Conservation (phyloP, 92 coral and sea anemone genomes). For the Desmophyllum pertusum region DNA sequence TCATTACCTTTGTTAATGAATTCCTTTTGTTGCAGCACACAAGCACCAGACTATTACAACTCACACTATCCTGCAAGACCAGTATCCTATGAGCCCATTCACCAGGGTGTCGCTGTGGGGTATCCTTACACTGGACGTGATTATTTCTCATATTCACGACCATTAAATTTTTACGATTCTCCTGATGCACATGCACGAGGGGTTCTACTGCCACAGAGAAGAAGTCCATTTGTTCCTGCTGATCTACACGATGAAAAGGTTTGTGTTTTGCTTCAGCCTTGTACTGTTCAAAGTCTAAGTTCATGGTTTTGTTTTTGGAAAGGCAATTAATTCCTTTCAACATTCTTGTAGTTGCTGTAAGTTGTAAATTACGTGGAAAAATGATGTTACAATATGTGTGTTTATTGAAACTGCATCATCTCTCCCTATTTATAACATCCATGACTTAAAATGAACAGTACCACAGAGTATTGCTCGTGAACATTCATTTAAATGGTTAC, state of each 20-base stretch:
- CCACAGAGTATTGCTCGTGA: too few relatives aligned
- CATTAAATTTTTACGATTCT: neutral
- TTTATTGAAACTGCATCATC: too few relatives aligned
- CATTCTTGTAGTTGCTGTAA: too few relatives aligned
- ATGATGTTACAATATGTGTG: too few relatives aligned
- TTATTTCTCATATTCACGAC: neutral
- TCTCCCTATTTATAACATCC: too few relatives aligned
- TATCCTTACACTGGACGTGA: conserved; percentile 22
- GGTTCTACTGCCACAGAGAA: conserved; percentile 40
- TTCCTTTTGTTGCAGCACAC: neutral
- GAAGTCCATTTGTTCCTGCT: conserved; percentile 78
- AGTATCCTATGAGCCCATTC: conserved; percentile 21
- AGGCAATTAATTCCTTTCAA: too few relatives aligned
- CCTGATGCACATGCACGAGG: conserved; percentile 1
- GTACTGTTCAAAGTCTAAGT: too few relatives aligned
- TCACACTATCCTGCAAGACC: conserved; percentile 10
- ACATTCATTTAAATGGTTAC: too few relatives aligned
- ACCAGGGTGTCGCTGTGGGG: conserved; percentile 8
- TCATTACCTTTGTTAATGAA: neutral
- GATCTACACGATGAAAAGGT: conserved; percentile 44
- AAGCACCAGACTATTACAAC: conserved; percentile 14
- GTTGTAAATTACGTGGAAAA: too few relatives aligned
- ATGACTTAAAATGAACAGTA: too few relatives aligned
- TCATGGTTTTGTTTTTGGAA: too few relatives aligned
- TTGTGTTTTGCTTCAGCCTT: neutral